Conservation (phyloP, 2,888 invertebrate species). For the Petrolisthes manimaculis region DNA sequence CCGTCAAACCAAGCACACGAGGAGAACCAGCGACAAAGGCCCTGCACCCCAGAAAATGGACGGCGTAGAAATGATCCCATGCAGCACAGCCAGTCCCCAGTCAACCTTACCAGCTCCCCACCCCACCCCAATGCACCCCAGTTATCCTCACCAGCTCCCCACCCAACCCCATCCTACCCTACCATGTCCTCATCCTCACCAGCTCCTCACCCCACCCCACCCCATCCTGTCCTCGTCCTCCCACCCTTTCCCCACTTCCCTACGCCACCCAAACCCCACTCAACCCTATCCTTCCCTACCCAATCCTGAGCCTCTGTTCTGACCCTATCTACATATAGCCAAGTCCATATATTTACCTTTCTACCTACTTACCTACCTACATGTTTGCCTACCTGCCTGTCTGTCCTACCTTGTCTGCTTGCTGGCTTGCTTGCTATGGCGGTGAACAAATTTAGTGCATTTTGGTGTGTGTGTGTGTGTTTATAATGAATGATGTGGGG, state of each 20-base stretch:
- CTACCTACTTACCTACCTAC: too few relatives aligned
- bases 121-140: too few relatives aligned
- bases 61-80: too few relatives aligned
- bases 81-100: too few relatives aligned
- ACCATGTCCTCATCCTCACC: not conserved
- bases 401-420: not conserved
- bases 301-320: not conserved
- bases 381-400: too few relatives aligned
- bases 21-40: too few relatives aligned
- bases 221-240: not conserved
- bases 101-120: too few relatives aligned
- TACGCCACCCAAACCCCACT: not conserved
- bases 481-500: not conserved
- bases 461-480: slow-evolving; percentile 22
- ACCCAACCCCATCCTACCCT: not conserved
- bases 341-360: too few relatives aligned
- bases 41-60: too few relatives aligned
- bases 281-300: not conserved
- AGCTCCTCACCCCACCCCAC: not conserved
- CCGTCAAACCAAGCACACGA: too few relatives aligned
- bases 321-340: not conserved
- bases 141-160: too few relatives aligned
- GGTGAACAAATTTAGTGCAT: not conserved
- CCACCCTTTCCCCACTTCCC: not conserved
- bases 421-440: not conserved